Evolutionary conservation across 2,888 invertebrate species (phyloP).

Genomic region (Coremacera marginata): DNA sequence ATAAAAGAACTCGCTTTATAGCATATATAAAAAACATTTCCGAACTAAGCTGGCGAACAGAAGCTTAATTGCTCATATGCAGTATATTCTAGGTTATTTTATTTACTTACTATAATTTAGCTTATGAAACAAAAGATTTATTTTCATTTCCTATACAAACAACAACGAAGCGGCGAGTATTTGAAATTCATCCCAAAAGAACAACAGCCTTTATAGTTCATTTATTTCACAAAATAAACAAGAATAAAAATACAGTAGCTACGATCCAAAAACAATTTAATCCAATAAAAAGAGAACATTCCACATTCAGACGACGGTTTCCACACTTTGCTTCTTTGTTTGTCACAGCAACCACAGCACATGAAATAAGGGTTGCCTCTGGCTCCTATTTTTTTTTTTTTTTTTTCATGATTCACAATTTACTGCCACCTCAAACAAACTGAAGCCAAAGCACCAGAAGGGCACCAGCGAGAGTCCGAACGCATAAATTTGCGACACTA

Average conservation of each 20-base stretch:
- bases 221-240: background rate
- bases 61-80: too few species aligned
- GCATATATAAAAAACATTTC: too few species aligned
- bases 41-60: too few species aligned
- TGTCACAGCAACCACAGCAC: conserved; percentile 1
- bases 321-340: conserved; percentile 18
- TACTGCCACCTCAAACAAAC: conserved; percentile 2
- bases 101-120: too few species aligned
- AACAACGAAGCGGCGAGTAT: too few species aligned
- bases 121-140: too few species aligned
- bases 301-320: background rate
- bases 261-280: conserved; percentile 24
- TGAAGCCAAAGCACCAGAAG: background rate
- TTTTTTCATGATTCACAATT: background rate
- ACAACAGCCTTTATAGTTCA: conserved; percentile 11
- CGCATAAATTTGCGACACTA: conserved; percentile 24
- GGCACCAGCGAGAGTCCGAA: conserved; percentile 1
- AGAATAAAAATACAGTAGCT: background rate
- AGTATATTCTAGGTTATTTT: too few species aligned
- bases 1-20: too few species aligned
- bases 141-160: too few species aligned
- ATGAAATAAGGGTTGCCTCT: background rate
- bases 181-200: background rate
- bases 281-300: conserved; percentile 19
- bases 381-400: conserved; percentile 11